phyloP scores from a whole-genome alignment of 2,888 invertebrate species.

The Pandemis corylana region DNA sequence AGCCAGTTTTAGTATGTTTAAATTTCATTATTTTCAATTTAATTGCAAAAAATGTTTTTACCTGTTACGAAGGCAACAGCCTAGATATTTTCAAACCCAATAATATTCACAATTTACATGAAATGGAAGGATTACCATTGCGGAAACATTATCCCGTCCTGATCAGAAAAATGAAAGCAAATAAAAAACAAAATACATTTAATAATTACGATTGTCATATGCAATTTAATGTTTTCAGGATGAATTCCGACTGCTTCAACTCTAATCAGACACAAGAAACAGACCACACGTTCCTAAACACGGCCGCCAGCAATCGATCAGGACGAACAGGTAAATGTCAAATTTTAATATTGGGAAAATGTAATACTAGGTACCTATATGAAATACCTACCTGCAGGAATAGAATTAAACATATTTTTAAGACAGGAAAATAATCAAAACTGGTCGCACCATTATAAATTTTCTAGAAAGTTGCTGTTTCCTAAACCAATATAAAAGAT shows the following conservation, averaged over 20 bases:
- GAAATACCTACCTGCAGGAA: not conserved
- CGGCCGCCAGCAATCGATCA: slow-evolving; percentile 71
- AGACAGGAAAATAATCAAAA: not conserved
- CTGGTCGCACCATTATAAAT: not conserved
- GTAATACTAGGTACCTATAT: not conserved
- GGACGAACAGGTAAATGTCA: slow-evolving; percentile 70
- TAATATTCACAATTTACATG: too few species aligned
- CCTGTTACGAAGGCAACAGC: too few species aligned
- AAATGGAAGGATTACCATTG: not conserved
- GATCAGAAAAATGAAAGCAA: not conserved
- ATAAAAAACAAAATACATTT: not conserved
- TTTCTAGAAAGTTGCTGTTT: not conserved
- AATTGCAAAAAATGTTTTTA: too few species aligned
- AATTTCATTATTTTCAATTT: too few species aligned
- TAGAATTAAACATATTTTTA: not conserved
- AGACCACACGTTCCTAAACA: slow-evolving; percentile 72
- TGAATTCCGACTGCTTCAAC: slow-evolving; percentile 74
- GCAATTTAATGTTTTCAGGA: slow-evolving; percentile 55
- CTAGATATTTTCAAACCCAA: too few species aligned
- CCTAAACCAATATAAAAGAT: too few species aligned
- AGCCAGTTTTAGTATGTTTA: too few species aligned
- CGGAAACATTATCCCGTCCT: not conserved
- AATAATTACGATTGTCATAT: not conserved
- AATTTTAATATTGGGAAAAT: not conserved
- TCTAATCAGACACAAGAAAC: slow-evolving; percentile 75